phyloP scores from a whole-genome alignment of 2,113 vertebrate species.

The Narcine bancroftii region DNA sequence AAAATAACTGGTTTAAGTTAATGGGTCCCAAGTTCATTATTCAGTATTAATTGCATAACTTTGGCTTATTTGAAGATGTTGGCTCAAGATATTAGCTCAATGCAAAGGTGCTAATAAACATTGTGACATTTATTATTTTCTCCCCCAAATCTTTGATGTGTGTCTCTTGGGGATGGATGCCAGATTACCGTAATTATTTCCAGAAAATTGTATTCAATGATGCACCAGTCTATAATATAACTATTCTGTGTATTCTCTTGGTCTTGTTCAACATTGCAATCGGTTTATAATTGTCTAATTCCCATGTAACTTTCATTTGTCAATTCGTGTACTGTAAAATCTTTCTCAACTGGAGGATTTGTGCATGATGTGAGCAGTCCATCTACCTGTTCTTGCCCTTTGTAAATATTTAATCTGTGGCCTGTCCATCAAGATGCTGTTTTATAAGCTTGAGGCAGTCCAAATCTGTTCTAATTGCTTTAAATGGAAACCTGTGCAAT shows the following conservation, averaged over 20 bases:
- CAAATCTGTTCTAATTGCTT: conserved; percentile 13
- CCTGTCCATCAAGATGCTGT: not conserved
- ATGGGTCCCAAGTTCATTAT: not conserved
- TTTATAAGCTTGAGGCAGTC: not conserved
- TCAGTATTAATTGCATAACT: not conserved
- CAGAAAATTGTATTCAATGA: not conserved
- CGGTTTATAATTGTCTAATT: not conserved
- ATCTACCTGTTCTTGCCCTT: not conserved
- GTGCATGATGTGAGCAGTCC: conserved; percentile 16
- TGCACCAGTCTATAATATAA: conserved; percentile 1
- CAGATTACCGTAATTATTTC: not conserved
- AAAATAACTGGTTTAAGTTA: not conserved
- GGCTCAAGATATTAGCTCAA: not conserved
- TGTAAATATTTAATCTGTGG: conserved; percentile 23
- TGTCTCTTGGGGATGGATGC: not conserved
- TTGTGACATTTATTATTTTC: not conserved
- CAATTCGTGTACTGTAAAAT: not conserved
- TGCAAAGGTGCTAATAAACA: not conserved
- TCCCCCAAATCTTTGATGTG: not conserved
- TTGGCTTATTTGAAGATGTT: not conserved
- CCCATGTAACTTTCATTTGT: not conserved
- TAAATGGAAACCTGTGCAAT: not conserved
- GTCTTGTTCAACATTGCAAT: not conserved
- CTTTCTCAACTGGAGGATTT: not conserved
- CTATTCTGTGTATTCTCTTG: not conserved